Base-by-base conservation (phyloP, 2,888 invertebrate species). In the Limenitis arthemis region DNA sequence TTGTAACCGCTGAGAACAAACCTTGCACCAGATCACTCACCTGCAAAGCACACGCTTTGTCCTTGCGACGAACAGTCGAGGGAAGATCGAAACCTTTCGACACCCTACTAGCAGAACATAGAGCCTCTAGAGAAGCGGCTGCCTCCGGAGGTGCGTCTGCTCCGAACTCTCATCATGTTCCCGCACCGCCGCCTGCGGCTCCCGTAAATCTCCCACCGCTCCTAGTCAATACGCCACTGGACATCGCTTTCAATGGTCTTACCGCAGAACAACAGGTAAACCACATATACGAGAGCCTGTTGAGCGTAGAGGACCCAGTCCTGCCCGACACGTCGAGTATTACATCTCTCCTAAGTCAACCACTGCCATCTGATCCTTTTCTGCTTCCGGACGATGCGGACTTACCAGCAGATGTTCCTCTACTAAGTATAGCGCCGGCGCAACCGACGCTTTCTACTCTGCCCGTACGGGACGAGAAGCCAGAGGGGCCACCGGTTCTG, bases 1-100 rank as follows among this genome's bases (percentile, higher is more conserved):
- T 94, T 11, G 78, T 89, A 62, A 90, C 88, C 49, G 89, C 87
- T 2, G 93, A 92, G 60, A 90, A 88, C 5, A 91, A 91, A 65
- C 93, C 93, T 0, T 95, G 95, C 73, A 93, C 94, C 47, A 85
- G 94, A 54, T 94, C 94, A 20, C 87, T 94, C 51, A 94, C 94
- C 40, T 91, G 90, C 66, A 90, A 90, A 68, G 88, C 89, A 36
- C 90, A 90, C 71, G 90, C 93, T 20, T 81, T 93, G 61, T 91
- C 93, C 38, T 73, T 92, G 61, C 81, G 93, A 53, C 80, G 94
- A 58, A 89, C 90, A 20, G 94, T 94, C 33, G 77, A 87, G 53
- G 94, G 93, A 0, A 87, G 94, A 44, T 88, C 89, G 53, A 92
- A 93, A 75, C 87, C 91, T 20, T 94, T 94, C 77, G 94, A 94